Evolutionary conservation across 2,797 vertebrate genomes (phyloP).

Genomic region (Phataginus tricuspis): DNA sequence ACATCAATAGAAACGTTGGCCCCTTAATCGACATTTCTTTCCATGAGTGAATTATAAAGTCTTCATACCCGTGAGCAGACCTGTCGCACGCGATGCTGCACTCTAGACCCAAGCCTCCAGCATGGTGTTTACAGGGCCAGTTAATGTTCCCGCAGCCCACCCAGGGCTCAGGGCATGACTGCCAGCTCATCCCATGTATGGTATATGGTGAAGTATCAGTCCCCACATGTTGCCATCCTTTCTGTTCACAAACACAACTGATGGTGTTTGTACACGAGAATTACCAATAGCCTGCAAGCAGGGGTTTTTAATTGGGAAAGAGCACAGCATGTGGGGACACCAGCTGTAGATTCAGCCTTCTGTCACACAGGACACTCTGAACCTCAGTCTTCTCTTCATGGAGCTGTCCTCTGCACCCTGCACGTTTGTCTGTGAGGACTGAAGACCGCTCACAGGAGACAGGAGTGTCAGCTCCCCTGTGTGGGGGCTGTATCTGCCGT

Average conservation of each 20-base stretch:
- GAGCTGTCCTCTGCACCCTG: accelerated
- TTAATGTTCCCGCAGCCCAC: accelerated
- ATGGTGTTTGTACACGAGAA: accelerated
- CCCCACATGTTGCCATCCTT: accelerated
- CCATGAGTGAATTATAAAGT: background rate
- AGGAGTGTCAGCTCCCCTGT: accelerated
- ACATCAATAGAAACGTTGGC: too few species aligned
- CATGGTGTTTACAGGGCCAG: accelerated
- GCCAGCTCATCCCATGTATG: accelerated
- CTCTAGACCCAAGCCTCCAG: accelerated
- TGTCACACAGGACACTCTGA: background rate
- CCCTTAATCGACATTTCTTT: background rate
- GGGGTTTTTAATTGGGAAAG: background rate
- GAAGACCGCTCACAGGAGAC: background rate
- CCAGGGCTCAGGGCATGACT: accelerated
- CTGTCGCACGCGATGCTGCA: accelerated
- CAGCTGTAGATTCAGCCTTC: accelerated
- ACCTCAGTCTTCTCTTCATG: accelerated
- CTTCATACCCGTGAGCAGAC: background rate
- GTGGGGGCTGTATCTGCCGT: accelerated
- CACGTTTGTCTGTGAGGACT: background rate
- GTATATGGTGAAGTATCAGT: accelerated
- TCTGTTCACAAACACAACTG: accelerated
- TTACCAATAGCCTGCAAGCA: accelerated
- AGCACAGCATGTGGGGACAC: too few species aligned